A percentile compares a stretch with the other conserved stretches of the same genome.
These are phyloP conservation scores for Apeira syringaria DNA, from an alignment of 2,888 invertebrate species.

Conservation along the genomic window DNA sequence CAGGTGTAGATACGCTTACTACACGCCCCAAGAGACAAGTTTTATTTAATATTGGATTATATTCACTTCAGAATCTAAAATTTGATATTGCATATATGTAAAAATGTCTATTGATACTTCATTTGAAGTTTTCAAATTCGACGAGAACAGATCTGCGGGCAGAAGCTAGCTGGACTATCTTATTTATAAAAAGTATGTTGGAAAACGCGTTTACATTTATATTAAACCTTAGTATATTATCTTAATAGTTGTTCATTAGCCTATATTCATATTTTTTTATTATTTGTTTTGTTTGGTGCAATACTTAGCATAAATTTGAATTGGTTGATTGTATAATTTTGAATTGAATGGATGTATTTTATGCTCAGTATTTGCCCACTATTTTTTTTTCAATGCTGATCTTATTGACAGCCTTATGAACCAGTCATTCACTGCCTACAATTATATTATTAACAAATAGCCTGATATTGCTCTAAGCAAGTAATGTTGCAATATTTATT, in stretches of 20 bases:
- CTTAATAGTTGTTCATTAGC: neutral
- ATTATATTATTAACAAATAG: conserved; percentile 39
- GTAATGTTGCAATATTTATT: conserved; percentile 55
- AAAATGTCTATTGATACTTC: no score
- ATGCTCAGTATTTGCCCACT: conserved; percentile 45
- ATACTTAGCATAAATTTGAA: conserved; percentile 51
- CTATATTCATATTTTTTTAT: conserved; percentile 1
- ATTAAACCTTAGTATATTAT: no score
- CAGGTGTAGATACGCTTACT: no score
- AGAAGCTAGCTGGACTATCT: no score
- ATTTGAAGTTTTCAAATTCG: no score
- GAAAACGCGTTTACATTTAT: no score
- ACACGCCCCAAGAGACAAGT: no score
- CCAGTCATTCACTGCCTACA: conserved; percentile 75
- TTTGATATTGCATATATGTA: no score
- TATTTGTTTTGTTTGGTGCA: conserved; percentile 44
- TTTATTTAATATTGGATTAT: no score
- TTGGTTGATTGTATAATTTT: conserved; percentile 18
- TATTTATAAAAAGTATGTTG: no score
- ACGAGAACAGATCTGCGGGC: no score
- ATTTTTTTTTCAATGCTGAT: conserved; percentile 20
- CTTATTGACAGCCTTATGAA: conserved; percentile 34
- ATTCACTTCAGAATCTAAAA: no score
- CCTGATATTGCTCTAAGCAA: conserved; percentile 65
- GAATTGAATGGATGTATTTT: conserved; percentile 35